phyloP scores from a whole-genome alignment of 2,113 vertebrate species.

The Cygnus atratus region DNA sequence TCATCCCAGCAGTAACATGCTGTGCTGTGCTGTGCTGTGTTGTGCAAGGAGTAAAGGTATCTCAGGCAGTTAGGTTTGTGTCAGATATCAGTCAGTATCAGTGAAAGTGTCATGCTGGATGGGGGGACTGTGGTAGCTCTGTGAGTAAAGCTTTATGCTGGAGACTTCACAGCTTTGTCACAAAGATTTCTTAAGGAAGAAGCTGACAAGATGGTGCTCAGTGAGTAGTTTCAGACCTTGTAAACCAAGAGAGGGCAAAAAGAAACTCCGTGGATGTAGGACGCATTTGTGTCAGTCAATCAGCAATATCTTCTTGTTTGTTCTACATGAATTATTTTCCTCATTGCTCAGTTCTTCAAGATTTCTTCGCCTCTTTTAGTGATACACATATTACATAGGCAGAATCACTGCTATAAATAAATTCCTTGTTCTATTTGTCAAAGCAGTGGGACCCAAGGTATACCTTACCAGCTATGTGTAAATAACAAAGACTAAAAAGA shows the following conservation, averaged over 20 bases:
- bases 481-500: neutral
- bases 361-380: neutral
- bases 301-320: neutral
- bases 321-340: neutral
- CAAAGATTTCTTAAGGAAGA: constrained; percentile 39
- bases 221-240: constrained; percentile 14
- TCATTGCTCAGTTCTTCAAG: neutral
- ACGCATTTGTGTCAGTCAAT: neutral
- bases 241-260: neutral
- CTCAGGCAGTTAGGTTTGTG: neutral
- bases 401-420: neutral
- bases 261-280: neutral
- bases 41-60: neutral
- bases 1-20: neutral
- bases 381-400: neutral
- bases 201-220: neutral
- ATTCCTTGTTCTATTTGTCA: neutral
- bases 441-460: neutral
- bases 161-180: constrained; percentile 6
- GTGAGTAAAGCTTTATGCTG: neutral
- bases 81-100: neutral
- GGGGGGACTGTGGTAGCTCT: neutral
- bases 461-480: neutral
- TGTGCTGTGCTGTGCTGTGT: neutral
- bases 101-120: neutral